phyloP scores from a whole-genome alignment of 2,888 invertebrate species.

The Pandemis cinnamomeana region DNA sequence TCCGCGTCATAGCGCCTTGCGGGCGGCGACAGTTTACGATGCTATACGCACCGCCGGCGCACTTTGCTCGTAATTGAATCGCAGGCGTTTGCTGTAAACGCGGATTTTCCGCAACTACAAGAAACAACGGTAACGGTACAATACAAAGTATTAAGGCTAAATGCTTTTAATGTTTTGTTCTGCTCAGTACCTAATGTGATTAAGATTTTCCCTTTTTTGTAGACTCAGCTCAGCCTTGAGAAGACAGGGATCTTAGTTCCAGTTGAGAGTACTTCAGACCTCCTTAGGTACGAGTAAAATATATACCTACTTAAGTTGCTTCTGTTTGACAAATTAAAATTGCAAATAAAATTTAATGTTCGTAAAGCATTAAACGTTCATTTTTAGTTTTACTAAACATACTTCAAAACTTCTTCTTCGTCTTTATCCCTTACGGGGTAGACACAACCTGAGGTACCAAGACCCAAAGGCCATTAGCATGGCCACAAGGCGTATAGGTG shows the following conservation, averaged over 20 bases:
- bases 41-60: conserved; percentile 74
- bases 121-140: conserved; percentile 55
- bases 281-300: too few relatives aligned
- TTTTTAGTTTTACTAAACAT: too few relatives aligned
- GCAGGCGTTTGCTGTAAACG: conserved; percentile 75
- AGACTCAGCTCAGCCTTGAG: conserved; percentile 1
- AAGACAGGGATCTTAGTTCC: conserved; percentile 2
- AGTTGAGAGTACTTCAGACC: not conserved
- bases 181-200: conserved; percentile 21
- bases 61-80: conserved; percentile 80
- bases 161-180: conserved; percentile 20
- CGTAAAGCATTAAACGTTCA: too few relatives aligned
- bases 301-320: too few relatives aligned
- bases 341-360: too few relatives aligned
- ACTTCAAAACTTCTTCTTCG: too few relatives aligned
- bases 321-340: too few relatives aligned
- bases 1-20: conserved; percentile 73
- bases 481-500: too few relatives aligned
- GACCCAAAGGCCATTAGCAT: too few relatives aligned
- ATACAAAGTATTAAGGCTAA: conserved; percentile 47
- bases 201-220: conserved; percentile 26
- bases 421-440: too few relatives aligned
- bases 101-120: conserved; percentile 59
- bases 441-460: too few relatives aligned
- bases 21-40: conserved; percentile 73